These are phyloP conservation scores for Huso huso DNA, from an alignment of 2,797 vertebrate species.

Conservation along the genomic window DNA sequence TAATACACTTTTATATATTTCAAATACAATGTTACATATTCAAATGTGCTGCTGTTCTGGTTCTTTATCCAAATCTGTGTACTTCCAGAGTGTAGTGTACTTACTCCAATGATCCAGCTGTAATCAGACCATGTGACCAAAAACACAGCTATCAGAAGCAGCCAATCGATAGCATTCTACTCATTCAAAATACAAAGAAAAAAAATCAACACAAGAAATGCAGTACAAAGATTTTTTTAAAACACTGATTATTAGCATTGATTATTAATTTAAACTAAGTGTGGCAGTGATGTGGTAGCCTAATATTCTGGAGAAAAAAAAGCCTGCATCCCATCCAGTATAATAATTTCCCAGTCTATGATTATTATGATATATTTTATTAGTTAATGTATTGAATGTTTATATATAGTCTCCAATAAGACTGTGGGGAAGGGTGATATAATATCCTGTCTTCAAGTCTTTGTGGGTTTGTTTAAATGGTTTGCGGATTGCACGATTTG, in stretches of 20 bases:
- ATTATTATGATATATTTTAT: constrained; percentile 29
- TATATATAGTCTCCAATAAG: constrained; percentile 27
- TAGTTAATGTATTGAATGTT: constrained; percentile 25
- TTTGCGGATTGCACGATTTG: constrained; percentile 28
- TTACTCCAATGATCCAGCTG: too few relatives aligned
- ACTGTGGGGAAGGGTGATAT: constrained; percentile 23
- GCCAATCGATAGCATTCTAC: too few relatives aligned
- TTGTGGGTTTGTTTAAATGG: constrained; percentile 16
- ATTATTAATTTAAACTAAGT: too few relatives aligned
- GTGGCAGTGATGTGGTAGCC: not conserved
- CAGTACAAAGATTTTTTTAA: not conserved
- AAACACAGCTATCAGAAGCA: too few relatives aligned
- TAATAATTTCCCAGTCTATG: constrained; percentile 23
- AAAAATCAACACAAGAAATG: constrained; percentile 1
- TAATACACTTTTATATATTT: too few relatives aligned
- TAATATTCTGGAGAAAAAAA: not conserved
- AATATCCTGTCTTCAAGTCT: constrained; percentile 24
- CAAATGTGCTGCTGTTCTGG: too few relatives aligned
- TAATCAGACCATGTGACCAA: too few relatives aligned
- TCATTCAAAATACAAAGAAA: not conserved
- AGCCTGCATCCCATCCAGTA: not conserved
- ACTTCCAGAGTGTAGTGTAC: too few relatives aligned
- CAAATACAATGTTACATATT: too few relatives aligned
- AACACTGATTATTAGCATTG: too few relatives aligned
- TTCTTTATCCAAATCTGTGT: too few relatives aligned